Evolutionary conservation across 1,140 invertebrate species (phyloP).

Genomic region (Diachasmimorpha longicaudata): DNA sequence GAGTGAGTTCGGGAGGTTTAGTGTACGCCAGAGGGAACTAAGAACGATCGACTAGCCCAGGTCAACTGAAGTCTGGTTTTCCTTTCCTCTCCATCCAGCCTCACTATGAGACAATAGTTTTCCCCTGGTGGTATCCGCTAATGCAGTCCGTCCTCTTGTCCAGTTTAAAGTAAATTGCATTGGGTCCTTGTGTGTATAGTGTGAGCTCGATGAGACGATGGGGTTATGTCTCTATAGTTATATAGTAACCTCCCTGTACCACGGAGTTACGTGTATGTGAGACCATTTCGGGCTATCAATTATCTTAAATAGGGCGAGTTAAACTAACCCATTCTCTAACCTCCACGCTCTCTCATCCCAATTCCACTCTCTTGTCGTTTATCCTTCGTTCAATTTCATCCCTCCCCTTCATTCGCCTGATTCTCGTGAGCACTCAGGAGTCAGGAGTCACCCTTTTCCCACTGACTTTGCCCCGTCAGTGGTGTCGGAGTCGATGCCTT

Average conservation of each 20-base stretch:
- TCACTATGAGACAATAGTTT: conserved; percentile 37
- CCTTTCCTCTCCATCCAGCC: conserved; percentile 1
- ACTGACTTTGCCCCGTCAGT: background rate
- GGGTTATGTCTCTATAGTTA: background rate
- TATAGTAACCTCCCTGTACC: background rate
- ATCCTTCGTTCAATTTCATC: background rate
- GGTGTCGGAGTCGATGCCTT: background rate
- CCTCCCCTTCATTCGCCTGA: background rate
- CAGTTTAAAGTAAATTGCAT: conserved; percentile 46
- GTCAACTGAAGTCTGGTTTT: conserved; percentile 7
- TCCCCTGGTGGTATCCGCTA: conserved; percentile 37
- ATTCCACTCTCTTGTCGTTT: background rate
- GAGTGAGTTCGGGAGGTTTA: no score
- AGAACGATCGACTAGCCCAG: background rate
- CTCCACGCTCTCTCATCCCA: conserved; percentile 21
- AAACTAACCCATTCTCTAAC: conserved; percentile 48
- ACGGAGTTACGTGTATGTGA: conserved; percentile 19
- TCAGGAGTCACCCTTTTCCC: background rate
- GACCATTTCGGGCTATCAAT: conserved; percentile 45
- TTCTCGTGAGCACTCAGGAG: background rate
- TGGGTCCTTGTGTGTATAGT: conserved; percentile 30
- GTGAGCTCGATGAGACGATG: background rate
- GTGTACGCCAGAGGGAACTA: background rate
- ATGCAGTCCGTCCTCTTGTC: conserved; percentile 41
- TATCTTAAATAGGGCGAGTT: conserved; percentile 52